These are phyloP conservation scores for Coremacera marginata DNA, from an alignment of 2,888 invertebrate genomes.

Conservation along the genomic window DNA sequence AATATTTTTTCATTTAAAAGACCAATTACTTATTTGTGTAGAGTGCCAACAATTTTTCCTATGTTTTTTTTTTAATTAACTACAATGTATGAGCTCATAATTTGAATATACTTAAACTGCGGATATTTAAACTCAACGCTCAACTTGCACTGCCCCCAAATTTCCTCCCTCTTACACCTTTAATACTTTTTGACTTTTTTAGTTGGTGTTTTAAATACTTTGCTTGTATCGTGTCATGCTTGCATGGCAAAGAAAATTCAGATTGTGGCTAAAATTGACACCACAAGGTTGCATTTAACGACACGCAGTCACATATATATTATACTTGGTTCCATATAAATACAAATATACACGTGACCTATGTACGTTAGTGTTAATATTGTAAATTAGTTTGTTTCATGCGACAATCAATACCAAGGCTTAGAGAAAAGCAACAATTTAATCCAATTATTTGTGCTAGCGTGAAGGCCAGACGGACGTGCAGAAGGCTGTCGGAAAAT, in stretches of 20 bases:
- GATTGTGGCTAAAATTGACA: not conserved
- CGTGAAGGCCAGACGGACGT: too few species aligned
- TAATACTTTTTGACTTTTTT: not conserved
- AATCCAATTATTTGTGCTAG: conserved; percentile 22
- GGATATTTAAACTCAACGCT: too few species aligned
- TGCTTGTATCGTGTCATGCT: not conserved
- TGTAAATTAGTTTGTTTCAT: not conserved
- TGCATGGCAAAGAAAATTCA: not conserved
- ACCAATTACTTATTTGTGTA: too few species aligned
- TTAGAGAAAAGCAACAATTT: conserved; percentile 20
- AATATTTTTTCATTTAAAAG: too few species aligned
- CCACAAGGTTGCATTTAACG: not conserved
- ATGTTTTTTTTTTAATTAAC: too few species aligned
- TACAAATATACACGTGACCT: not conserved
- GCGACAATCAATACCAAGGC: conserved; percentile 31
- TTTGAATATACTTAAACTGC: too few species aligned
- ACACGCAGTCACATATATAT: not conserved
- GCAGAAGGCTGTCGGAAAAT: too few species aligned
- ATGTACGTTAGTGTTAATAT: not conserved
- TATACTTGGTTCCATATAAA: too few species aligned
- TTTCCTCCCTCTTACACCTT: too few species aligned
- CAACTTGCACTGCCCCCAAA: too few species aligned
- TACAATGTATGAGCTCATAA: too few species aligned
- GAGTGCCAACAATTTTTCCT: too few species aligned
- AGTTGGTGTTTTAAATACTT: not conserved